These are phyloP conservation scores for Drosophila anomalata DNA, from an alignment of 2,888 invertebrate genomes.

Conservation along the genomic window DNA sequence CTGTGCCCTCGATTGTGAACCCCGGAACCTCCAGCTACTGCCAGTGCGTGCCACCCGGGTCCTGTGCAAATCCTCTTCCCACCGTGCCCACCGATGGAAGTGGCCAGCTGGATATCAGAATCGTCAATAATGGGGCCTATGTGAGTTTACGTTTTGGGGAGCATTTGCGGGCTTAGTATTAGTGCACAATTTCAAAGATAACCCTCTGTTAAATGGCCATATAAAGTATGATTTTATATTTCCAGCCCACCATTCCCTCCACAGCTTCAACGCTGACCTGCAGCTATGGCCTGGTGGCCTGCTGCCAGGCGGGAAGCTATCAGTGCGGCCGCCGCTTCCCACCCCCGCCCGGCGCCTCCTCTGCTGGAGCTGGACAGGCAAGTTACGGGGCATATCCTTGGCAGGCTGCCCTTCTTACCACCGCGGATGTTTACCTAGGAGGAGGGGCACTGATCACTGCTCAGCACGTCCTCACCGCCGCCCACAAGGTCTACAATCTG, in stretches of 20 bases:
- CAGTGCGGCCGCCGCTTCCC: conserved; percentile 81
- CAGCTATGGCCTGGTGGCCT: conserved; percentile 72
- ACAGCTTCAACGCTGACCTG: conserved; percentile 63
- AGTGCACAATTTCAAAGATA: too few relatives aligned
- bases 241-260: conserved; percentile 52
- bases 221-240: neutral
- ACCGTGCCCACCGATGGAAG: conserved; percentile 84
- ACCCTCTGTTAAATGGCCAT: neutral
- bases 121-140: conserved; percentile 85
- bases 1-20: conserved; percentile 53
- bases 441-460: conserved; percentile 89
- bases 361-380: conserved; percentile 85
- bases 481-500: conserved; percentile 88
- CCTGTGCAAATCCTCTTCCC: conserved; percentile 77
- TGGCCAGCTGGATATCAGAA: conserved; percentile 87
- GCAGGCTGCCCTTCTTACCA: conserved; percentile 87
- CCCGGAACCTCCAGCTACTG: conserved; percentile 68
- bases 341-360: conserved; percentile 80
- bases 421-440: conserved; percentile 88
- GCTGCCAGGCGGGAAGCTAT: conserved; percentile 81
- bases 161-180: too few relatives aligned
- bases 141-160: conserved; percentile 35
- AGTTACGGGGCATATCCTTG: conserved; percentile 90
- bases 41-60: conserved; percentile 82
- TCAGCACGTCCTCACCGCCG: conserved; percentile 89